Conservation (phyloP, 2,888 invertebrate species). For the Teleiodes luculella region DNA sequence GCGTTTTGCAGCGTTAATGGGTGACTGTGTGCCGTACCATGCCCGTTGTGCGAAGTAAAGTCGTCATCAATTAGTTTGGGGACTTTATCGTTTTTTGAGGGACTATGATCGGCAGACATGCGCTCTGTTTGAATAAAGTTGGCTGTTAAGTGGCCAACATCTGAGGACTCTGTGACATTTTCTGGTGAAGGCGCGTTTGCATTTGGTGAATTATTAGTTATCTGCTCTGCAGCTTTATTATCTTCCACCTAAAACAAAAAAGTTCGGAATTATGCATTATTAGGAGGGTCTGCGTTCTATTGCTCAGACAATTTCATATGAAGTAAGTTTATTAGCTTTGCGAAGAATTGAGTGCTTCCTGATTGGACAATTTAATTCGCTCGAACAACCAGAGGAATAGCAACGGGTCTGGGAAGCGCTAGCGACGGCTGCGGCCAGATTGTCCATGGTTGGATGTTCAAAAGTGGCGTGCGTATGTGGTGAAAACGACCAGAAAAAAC, state of each 20-base stretch:
- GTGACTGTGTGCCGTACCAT: slow-evolving; percentile 46
- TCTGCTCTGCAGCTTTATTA: slow-evolving; percentile 47
- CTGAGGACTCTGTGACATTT: slow-evolving; percentile 35
- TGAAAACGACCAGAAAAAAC: no score
- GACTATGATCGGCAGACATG: slow-evolving; percentile 39
- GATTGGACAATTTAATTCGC: no score
- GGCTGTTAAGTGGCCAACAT: slow-evolving; percentile 55
- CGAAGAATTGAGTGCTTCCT: no score
- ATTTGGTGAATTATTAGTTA: slow-evolving; percentile 40
- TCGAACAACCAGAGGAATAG: no score
- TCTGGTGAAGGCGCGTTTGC: slow-evolving; percentile 37
- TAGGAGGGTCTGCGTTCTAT: no score
- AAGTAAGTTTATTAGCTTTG: no score
- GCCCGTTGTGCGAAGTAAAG: slow-evolving; percentile 71
- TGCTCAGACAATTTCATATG: no score
- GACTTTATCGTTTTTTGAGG: slow-evolving; percentile 41
- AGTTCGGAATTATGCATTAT: background rate
- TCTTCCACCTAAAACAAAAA: slow-evolving; percentile 52
- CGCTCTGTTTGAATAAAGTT: slow-evolving; percentile 64
- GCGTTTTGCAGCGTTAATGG: slow-evolving; percentile 69
- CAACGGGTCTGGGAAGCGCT: no score
- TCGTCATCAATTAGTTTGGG: slow-evolving; percentile 51
- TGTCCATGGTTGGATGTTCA: no score
- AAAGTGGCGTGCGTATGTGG: no score
- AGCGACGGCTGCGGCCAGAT: no score